These are phyloP conservation scores for Teleopsis dalmanni DNA, from an alignment of 1,140 invertebrate genomes.

Conservation along the genomic window DNA sequence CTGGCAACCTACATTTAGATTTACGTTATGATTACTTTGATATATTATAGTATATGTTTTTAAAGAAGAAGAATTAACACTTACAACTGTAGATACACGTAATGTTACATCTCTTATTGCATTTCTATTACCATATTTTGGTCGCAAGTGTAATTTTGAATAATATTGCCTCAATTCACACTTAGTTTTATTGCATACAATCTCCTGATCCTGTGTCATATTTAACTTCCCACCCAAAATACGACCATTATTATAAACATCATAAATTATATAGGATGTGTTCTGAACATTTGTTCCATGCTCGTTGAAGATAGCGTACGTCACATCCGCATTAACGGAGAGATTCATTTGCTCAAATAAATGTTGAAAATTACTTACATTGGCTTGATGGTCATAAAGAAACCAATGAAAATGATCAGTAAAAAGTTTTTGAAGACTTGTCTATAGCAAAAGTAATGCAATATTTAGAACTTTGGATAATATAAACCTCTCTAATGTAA, in stretches of 20 bases:
- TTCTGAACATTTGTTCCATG: not conserved
- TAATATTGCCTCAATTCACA: conserved; percentile 24
- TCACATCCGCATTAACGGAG: conserved; percentile 23
- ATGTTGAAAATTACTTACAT: conserved; percentile 8
- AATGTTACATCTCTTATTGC: conserved; percentile 25
- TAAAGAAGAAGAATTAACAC: too few relatives aligned
- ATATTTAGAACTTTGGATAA: not conserved
- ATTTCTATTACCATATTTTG: conserved; percentile 23
- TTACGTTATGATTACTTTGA: too few relatives aligned
- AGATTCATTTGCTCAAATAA: conserved; percentile 19
- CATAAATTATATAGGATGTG: conserved; percentile 19
- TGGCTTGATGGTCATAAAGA: conserved; percentile 18
- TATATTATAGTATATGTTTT: too few relatives aligned
- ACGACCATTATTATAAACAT: conserved; percentile 34
- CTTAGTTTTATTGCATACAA: conserved; percentile 13
- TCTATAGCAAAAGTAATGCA: conserved; percentile 12
- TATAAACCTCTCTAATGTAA: not conserved
- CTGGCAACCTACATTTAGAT: conserved; percentile 1
- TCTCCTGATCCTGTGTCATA: conserved; percentile 27
- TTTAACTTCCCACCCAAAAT: conserved; percentile 27
- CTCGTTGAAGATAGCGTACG: not conserved
- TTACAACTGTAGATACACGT: conserved; percentile 23
- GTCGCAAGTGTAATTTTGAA: conserved; percentile 20
- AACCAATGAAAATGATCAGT: conserved; percentile 27
- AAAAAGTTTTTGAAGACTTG: conserved; percentile 13